Evolutionary conservation across 2,888 invertebrate species (phyloP).

Genomic region (Stramonita haemastoma): DNA sequence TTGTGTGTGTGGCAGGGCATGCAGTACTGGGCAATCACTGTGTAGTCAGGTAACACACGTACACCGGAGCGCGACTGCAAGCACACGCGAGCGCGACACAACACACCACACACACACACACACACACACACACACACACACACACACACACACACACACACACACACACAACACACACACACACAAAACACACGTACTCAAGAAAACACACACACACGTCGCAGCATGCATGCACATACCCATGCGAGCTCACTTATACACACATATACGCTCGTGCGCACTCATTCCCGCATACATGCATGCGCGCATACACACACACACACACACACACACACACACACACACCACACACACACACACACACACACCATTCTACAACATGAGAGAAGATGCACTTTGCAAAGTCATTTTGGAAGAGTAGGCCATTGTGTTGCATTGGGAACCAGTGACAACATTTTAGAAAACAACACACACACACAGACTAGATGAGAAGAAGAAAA

Average conservation of each 20-base stretch:
- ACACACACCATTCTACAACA: background rate
- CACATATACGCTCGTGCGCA: conserved; percentile 4
- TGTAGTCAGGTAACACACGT: no score
- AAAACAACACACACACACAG: no score
- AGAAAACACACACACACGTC: background rate
- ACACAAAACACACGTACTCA: background rate
- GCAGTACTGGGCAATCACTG: no score
- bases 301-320: background rate
- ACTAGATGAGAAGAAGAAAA: no score
- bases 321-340: conserved; percentile 9
- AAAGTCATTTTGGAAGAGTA: no score
- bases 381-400: no score
- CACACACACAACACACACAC: background rate
- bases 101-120: background rate
- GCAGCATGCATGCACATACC: background rate
- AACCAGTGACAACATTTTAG: no score
- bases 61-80: no score
- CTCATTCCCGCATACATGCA: background rate
- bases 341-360: conserved; percentile 10
- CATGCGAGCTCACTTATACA: background rate
- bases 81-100: no score
- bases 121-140: conserved; percentile 16
- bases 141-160: background rate
- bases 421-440: no score
- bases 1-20: no score